Base-by-base conservation (phyloP, 2,888 invertebrate genomes). In the Parnassius apollo region DNA sequence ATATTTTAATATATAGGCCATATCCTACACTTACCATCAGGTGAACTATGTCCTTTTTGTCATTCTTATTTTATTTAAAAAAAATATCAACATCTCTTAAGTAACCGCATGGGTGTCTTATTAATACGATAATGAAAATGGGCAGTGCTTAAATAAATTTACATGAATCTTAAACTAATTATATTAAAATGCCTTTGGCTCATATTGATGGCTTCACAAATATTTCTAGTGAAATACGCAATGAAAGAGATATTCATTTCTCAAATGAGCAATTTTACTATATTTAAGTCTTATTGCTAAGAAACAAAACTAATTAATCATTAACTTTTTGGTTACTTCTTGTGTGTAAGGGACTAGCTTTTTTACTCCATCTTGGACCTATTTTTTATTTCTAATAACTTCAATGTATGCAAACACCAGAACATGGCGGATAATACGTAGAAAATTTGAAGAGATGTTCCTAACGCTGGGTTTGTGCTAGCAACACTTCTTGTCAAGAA, bases 401-500 rank as follows among this genome's bases (percentile, higher is more conserved):
- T 93, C 67, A 93, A 74, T 46, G 92, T 93, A 68, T 94, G 93
- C n/a, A 94, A 76, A 25, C 93, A 89, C 94, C 94, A 94, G 84
- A 94, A 94, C 76, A 94, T 86, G 0, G 93, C 93, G 0, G 94
- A 94, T 0, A 86, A 74, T 1, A 93, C 88, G 69, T 93, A 94
- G 78, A 94, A 93, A n/a, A 91, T 79, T 75, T 94, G 93, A 2
- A 93, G 75, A 0, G 82, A 76, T 2, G 93, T 86, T 13, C 92
- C 83, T 0, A 86, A 64, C 0, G 77, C 80, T 44, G 85, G 82
- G 59, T 84, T 85, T 35, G 89, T 75, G n/a, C 87, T 72, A 0
- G 86, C 76, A 1, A 91, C 77, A 60, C 86, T 82, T 64, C 92
- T 86, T 2, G 85, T 82, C 1, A 89, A 71, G 78, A 87, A 90